Evolutionary conservation across 2,797 vertebrate genomes (phyloP).

Genomic region (Sebastes kiyomatsui): DNA sequence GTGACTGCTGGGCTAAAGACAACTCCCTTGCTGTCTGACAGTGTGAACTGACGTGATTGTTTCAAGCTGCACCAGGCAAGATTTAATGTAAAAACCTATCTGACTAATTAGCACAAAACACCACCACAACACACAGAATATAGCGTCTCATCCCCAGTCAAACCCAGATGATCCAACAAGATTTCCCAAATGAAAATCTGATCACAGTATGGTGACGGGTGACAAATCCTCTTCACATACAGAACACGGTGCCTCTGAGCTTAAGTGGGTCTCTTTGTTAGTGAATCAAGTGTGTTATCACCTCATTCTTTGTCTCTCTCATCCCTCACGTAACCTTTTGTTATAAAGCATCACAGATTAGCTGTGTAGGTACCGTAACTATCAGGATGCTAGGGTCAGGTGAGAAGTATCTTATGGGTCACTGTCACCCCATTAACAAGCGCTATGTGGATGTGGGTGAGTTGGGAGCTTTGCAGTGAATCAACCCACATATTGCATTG

Average conservation of each 20-base stretch:
- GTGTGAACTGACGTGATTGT: constrained; percentile 12
- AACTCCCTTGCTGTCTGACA: background rate
- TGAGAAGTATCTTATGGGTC: background rate
- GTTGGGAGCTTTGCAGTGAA: background rate
- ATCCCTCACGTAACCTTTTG: rapidly evolving
- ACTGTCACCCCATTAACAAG: background rate
- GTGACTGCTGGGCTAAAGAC: constrained; percentile 38
- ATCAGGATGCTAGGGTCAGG: background rate
- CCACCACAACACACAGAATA: background rate
- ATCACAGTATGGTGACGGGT: background rate
- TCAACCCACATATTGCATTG: background rate
- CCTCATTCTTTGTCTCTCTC: background rate
- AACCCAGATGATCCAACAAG: background rate
- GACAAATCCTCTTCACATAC: background rate
- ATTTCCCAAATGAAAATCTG: background rate
- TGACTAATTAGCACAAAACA: background rate
- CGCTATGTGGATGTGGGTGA: background rate
- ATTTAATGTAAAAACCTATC: background rate
- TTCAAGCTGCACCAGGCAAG: background rate
- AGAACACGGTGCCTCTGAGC: rapidly evolving
- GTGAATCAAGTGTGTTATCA: background rate
- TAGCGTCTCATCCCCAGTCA: background rate
- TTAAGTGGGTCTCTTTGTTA: background rate
- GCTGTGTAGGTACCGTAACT: background rate
- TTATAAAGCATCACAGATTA: background rate